Base-by-base conservation (phyloP, 2,797 vertebrate species). In the Sylvia borin region DNA sequence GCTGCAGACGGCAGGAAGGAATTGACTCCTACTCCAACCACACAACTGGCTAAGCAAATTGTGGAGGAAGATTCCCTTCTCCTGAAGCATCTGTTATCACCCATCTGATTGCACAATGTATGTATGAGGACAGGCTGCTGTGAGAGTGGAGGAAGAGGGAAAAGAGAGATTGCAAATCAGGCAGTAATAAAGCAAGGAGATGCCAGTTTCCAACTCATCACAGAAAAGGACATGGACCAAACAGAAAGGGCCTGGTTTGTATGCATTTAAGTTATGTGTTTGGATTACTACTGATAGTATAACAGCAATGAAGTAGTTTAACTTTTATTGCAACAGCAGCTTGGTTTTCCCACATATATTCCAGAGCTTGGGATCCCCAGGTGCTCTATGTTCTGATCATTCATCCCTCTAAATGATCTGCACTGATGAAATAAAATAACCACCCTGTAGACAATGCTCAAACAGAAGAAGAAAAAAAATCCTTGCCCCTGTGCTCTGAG, bases 1-100 rank as follows among this genome's bases (percentile, higher is more conserved):
- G 95, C 95, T 96, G 95, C 85, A 97, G 95, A 95, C 95, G 80
- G 90, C 96, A 97, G 96, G 96, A 95, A 92, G 95, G 95, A 97
- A 97, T 93, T 94, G 93, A 96, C 96, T 95, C 96, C 94, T 96
- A 94, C 96, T 94, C 95, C 95, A 96, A 92, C 93, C 94, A 95
- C 90, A 96, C 93, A 96, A 96, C 96, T 97, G 96, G 94, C 93
- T 96, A 96, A 93, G 93, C 85, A 79, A 94, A 96, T 88, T 84
- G 94, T 96, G 96, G 94, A 97, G 94, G 96, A 97, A 95, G 95
- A 90, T 94, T 96, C 90, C 81, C 93, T 95, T 92, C 90, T 96
- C 80, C 88, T 95, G 90, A 95, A 95, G 96, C 95, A 96, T 96
- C 96, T 96, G 95, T 90, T 97, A 86, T 92, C 93, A 95, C 60